Conservation (phyloP, 2,797 vertebrate species). For the Melanotaenia parkinsoni region DNA sequence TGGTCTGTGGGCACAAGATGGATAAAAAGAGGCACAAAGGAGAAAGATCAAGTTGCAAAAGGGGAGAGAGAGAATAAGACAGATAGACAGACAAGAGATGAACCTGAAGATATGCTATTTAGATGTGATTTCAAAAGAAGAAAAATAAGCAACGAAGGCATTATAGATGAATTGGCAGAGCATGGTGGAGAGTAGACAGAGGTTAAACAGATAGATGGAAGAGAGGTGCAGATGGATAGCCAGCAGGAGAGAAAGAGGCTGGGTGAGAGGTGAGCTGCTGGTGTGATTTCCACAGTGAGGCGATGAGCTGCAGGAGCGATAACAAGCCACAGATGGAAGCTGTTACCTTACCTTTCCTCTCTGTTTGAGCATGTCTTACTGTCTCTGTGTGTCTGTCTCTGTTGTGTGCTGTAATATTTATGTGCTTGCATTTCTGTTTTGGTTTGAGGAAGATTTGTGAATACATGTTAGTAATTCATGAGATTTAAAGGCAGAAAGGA, state of each 20-base stretch:
- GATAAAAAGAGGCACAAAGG: constrained; percentile 21
- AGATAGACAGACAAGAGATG: constrained; percentile 33
- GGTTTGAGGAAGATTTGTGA: constrained; percentile 30
- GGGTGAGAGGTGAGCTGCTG: constrained; percentile 51
- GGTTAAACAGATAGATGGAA: constrained; percentile 35
- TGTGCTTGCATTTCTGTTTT: constrained; percentile 35
- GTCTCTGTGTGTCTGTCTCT: constrained; percentile 22
- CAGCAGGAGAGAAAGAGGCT: constrained; percentile 43
- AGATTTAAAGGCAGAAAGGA: constrained; percentile 10
- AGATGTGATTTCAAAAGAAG: constrained; percentile 30
- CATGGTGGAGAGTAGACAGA: constrained; percentile 12
- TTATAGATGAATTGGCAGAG: constrained; percentile 24
- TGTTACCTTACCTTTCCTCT: constrained; percentile 55
- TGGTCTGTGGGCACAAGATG: constrained; percentile 17
- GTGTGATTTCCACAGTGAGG: constrained; percentile 54
- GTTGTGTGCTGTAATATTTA: constrained; percentile 25
- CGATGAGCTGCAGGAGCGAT: constrained; percentile 60
- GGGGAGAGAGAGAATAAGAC: constrained; percentile 33
- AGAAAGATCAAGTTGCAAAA: constrained; percentile 27
- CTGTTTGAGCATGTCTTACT: constrained; percentile 24
- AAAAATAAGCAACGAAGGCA: constrained; percentile 25
- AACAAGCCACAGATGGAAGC: constrained; percentile 73
- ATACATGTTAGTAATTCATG: constrained; percentile 34
- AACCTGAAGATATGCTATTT: constrained; percentile 38
- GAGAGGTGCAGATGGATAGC: constrained; percentile 42